Conservation (phyloP, 2,113 vertebrate species). For the Hipposideros armiger region DNA sequence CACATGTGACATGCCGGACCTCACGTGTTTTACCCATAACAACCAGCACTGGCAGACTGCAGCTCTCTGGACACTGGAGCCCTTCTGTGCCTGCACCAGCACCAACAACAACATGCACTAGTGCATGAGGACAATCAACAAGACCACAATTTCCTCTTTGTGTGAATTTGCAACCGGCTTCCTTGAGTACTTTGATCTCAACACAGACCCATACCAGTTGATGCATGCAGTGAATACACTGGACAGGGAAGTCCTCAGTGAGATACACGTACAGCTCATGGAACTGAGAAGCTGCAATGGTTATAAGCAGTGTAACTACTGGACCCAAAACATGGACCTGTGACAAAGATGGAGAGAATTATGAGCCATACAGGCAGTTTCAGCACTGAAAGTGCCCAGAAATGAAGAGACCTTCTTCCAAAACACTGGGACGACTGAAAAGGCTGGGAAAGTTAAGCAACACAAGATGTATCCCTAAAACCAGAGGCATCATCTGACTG, state of each 20-base stretch:
- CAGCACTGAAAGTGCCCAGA: too few species aligned
- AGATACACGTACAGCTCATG: constrained; percentile 95
- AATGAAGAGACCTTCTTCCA: too few species aligned
- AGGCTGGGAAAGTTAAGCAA: too few species aligned
- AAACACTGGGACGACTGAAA: too few species aligned
- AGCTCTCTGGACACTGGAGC: constrained; percentile 97
- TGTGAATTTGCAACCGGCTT: constrained; percentile 99
- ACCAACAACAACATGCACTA: constrained; percentile 98
- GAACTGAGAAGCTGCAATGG: constrained; percentile 95
- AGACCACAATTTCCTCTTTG: constrained; percentile 99
- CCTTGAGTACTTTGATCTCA: constrained; percentile 98
- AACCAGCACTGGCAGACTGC: constrained; percentile 99
- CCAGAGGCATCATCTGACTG: too few species aligned
- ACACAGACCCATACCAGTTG: constrained; percentile 95
- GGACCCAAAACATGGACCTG: constrained; percentile 92
- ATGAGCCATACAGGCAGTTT: too few species aligned
- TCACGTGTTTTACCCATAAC: constrained; percentile 98
- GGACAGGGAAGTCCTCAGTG: constrained; percentile 93
- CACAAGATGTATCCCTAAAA: too few species aligned
- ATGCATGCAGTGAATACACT: constrained; percentile 95
- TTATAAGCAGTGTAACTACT: constrained; percentile 94
- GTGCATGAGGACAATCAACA: constrained; percentile 97
- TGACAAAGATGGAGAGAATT: too few species aligned
- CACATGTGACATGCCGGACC: constrained; percentile 97
- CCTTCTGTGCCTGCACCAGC: constrained; percentile 97